Evolutionary conservation across 1,140 invertebrate genomes (phyloP).

Genomic region (Drosophila asahinai): DNA sequence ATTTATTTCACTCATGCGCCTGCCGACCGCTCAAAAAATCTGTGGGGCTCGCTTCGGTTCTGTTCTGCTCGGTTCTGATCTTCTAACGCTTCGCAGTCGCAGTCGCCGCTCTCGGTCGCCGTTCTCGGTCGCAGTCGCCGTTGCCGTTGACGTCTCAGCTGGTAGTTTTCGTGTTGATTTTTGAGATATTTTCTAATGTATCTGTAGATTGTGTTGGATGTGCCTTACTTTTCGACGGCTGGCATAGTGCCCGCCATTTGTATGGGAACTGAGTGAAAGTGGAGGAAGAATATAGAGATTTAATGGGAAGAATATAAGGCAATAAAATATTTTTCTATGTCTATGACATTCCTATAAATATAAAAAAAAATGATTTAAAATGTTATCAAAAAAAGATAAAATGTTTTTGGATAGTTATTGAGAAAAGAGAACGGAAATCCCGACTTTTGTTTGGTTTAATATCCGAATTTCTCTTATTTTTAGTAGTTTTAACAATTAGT

Average conservation of each 20-base stretch:
- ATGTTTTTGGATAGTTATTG: no score
- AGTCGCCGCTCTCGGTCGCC: conserved; percentile 5
- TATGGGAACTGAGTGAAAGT: conserved; percentile 27
- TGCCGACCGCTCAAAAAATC: conserved; percentile 53
- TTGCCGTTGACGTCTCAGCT: conserved; percentile 26
- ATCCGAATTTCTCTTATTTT: no score
- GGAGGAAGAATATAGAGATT: neutral
- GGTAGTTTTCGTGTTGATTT: conserved; percentile 76
- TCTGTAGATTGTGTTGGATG: conserved; percentile 68
- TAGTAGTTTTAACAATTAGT: no score
- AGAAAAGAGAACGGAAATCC: no score
- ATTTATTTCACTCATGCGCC: conserved; percentile 81
- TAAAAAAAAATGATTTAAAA: no score
- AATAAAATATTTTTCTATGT: no score
- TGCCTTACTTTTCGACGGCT: conserved; percentile 42
- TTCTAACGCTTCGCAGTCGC: conserved; percentile 34
- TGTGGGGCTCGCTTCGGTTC: conserved; percentile 33
- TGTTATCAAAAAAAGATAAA: no score
- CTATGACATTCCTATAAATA: no score
- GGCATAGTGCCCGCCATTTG: conserved; percentile 50
- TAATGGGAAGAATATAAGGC: neutral
- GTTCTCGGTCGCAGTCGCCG: conserved; percentile 13
- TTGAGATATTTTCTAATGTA: conserved; percentile 84
- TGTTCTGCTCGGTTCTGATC: conserved; percentile 16
- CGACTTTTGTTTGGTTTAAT: no score